Base-by-base conservation (phyloP, 2,113 vertebrate species). In the Catharus fuscescens region DNA sequence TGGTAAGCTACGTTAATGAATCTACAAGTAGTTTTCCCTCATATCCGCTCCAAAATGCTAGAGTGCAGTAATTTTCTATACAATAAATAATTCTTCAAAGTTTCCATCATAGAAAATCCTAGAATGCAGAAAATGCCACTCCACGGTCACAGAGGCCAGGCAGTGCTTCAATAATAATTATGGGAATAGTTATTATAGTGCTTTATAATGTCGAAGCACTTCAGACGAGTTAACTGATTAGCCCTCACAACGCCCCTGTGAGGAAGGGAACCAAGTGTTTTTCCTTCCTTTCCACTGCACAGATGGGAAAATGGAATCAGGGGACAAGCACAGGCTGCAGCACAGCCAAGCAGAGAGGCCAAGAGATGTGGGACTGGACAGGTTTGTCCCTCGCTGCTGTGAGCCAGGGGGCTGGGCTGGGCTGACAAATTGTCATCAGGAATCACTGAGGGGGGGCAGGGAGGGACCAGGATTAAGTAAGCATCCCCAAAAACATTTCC, bases 61-160 rank as follows among this genome's bases (percentile, higher is more conserved):
- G 95, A 97, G 94, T 97, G 96, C 96, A 98, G 96, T 97, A 93
- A 94, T 94, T 96, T 96, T 92, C 56, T 94, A 95, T 96, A 97
- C 87, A 98, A 98, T 98, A 98, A 98, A 98, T 98, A 98, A 97
- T 93, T 93, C 81, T 97, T 96, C 60, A 70, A 93, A 87, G 36
- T 87, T 96, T 97, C 96, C 94, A 80, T 84, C 92, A 66, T 9
- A 95, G 95, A 96, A 96, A 92, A 86, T 90, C 89, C 86, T 59
- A 94, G 89, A 96, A 91, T 83, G 90, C 86, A 95, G 94, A 96
- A 90, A 97, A 88, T 81, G 53, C 95, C 78, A 38, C 82, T 93
- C 88, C 74, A 77, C 96, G 97, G 98, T 98, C 95, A 97, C 61
- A 59, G 88, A 82, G 92, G 97, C 96, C 98, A 98, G 98, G 98